A percentile compares a stretch with the other conserved stretches of the same genome.
These are phyloP conservation scores for Propithecus deckenii DNA, from an alignment of 2,797 vertebrate species.

Conservation along the genomic window DNA sequence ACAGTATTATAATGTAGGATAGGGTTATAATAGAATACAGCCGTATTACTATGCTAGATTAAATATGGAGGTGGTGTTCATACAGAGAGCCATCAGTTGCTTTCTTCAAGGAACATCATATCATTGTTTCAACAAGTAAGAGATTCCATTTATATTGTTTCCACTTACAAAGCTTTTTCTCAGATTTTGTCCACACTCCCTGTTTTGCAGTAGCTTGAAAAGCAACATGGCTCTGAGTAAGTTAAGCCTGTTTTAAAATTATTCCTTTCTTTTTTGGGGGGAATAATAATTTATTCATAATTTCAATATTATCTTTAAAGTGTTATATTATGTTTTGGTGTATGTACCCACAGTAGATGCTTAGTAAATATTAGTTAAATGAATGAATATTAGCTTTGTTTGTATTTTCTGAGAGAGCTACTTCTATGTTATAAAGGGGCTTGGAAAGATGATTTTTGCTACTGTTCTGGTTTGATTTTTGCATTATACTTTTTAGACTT, in stretches of 20 bases:
- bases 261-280: neutral
- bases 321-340: neutral
- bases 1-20: neutral
- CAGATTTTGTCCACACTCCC: neutral
- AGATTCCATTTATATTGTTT: conserved; percentile 9
- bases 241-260: neutral
- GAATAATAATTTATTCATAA: neutral
- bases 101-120: neutral
- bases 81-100: neutral
- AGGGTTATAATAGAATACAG: neutral
- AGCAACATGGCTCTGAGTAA: neutral
- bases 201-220: neutral
- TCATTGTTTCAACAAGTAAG: neutral
- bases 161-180: neutral
- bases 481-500: conserved; percentile 61
- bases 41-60: neutral
- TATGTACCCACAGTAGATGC: neutral
- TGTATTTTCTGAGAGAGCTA: neutral
- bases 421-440: neutral
- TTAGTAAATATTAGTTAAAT: neutral
- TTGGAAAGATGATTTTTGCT: conserved; percentile 18
- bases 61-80: neutral
- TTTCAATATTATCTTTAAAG: neutral
- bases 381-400: neutral
- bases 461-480: conserved; percentile 7